Percentiles rank a stretch among this genome's conserved stretches.
These are phyloP conservation scores for Troglohyphantes excavatus DNA, from an alignment of 2,888 invertebrate genomes.

Conservation along the genomic window DNA sequence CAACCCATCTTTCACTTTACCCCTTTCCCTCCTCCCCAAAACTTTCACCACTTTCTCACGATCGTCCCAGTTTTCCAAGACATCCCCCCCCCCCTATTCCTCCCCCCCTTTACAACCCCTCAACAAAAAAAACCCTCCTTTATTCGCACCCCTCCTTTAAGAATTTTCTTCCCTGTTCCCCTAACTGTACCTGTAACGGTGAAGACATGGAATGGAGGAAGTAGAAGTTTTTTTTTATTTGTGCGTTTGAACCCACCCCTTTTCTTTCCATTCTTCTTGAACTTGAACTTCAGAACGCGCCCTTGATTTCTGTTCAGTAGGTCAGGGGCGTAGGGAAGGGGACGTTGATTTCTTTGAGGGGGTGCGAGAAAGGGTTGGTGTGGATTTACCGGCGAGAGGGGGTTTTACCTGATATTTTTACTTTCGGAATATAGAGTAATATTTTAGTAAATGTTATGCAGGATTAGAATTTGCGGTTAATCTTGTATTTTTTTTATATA, in stretches of 20 bases:
- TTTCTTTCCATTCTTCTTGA: slow-evolving; percentile 49
- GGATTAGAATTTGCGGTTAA: too few relatives aligned
- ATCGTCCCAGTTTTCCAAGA: slow-evolving; percentile 2
- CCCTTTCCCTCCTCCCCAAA: slow-evolving; percentile 37
- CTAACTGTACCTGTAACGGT: neutral
- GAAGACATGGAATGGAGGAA: slow-evolving; percentile 49
- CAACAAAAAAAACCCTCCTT: neutral
- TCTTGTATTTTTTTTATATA: too few relatives aligned
- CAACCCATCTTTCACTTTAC: slow-evolving; percentile 3
- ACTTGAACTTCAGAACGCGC: slow-evolving; percentile 73
- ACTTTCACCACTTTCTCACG: slow-evolving; percentile 71
- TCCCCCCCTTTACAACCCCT: slow-evolving; percentile 26
- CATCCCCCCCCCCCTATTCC: slow-evolving; percentile 11
- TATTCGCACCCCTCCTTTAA: neutral
- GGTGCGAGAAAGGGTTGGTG: neutral
- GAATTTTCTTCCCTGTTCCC: slow-evolving; percentile 9
- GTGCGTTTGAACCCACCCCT: slow-evolving; percentile 37
- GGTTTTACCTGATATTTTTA: too few relatives aligned
- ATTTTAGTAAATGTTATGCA: too few relatives aligned
- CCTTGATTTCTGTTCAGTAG: slow-evolving; percentile 47
- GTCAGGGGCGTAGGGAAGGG: neutral
- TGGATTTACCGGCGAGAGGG: neutral
- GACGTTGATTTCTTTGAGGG: neutral
- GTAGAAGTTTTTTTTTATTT: neutral
- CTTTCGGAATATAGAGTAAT: too few relatives aligned